Evolutionary conservation across 2,113 vertebrate genomes (phyloP).

Genomic region (Salvelinus sp.): DNA sequence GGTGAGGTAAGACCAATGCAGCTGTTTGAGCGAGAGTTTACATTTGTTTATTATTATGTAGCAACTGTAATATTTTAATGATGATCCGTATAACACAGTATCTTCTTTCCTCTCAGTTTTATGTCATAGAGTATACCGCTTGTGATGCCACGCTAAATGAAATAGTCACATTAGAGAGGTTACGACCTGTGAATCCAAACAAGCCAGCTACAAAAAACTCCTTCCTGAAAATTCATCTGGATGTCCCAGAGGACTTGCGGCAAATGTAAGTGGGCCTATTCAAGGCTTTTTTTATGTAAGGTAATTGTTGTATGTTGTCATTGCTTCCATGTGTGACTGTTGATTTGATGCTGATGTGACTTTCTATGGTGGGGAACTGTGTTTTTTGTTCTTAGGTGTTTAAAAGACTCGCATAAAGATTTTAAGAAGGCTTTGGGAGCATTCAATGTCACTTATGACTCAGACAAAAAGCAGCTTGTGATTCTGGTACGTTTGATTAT

Average conservation of each 20-base stretch:
- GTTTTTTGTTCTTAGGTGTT: constrained; percentile 81
- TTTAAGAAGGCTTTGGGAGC: constrained; percentile 96
- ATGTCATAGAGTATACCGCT: constrained; percentile 97
- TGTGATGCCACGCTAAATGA: constrained; percentile 97
- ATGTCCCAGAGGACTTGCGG: constrained; percentile 94
- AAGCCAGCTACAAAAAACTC: constrained; percentile 93
- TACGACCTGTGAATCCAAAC: constrained; percentile 95
- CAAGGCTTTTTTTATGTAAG: too few relatives aligned
- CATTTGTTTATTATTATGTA: background rate
- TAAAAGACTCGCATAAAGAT: constrained; percentile 97
- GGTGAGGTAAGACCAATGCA: constrained; percentile 85
- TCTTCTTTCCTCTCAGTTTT: constrained; percentile 79
- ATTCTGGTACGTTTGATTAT: constrained; percentile 81
- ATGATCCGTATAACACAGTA: too few relatives aligned
- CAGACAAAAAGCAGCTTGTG: constrained; percentile 92
- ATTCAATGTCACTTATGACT: constrained; percentile 91
- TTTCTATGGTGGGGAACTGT: background rate
- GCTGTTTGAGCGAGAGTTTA: background rate
- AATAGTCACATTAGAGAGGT: constrained; percentile 95
- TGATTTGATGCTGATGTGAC: too few relatives aligned
- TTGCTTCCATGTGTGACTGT: background rate
- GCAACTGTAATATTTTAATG: background rate
- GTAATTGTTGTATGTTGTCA: background rate
- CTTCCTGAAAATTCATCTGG: constrained; percentile 94
- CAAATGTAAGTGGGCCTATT: constrained; percentile 84